Base-by-base conservation (phyloP, 2,888 invertebrate genomes). In the Melanophora roralis region DNA sequence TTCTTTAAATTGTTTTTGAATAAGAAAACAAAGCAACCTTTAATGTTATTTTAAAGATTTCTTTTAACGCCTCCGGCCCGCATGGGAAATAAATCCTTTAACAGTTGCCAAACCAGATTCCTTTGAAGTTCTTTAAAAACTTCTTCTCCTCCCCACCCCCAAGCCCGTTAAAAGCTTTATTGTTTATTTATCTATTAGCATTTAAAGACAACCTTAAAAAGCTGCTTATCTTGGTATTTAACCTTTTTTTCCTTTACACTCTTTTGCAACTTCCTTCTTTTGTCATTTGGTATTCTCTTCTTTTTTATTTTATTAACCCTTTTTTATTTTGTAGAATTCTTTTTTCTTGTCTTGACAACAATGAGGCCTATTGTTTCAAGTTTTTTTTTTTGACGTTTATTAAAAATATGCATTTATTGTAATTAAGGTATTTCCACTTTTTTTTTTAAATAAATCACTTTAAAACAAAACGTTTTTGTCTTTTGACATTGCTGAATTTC, bases 351-450 rank as follows among this genome's bases (percentile, higher is more conserved):
- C 71, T 7, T 60, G 43, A 11, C 43, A 72, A 62, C 16, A 14
- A 11, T 60, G 21, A 9, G 11, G 40, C 23, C 53, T 64, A 65
- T 69, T 57, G 74, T 62, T 74, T 51, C 51, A 32, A 51, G 12
- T 21, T 68, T 32, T 49, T 23, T 62, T 60, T 40, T 4, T 57
- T 51, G 27, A 27, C 1, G 21, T 23, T 45, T 55, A 57, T 62
- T 74, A 38, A 51, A n/a, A n/a, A 53, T 64, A 74, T 51, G 51
- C 64, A 64, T 64, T 67, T 71, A 11, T 67, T 75, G 60, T 79
- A 60, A 75, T 75, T 74, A 75, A 67, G 69, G 59, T 49, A 79
- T 69, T 78, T 78, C 69, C 53, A n/a, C n/a, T n/a, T 60, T 51
- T 64, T 47, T 64, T 47, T 27, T 65, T 32, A 72, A 60, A 67